A percentile compares a stretch with the other conserved stretches of the same genome.
phyloP scores from a whole-genome alignment of 1,140 invertebrate genomes.

The Coenobita brevimanus region DNA sequence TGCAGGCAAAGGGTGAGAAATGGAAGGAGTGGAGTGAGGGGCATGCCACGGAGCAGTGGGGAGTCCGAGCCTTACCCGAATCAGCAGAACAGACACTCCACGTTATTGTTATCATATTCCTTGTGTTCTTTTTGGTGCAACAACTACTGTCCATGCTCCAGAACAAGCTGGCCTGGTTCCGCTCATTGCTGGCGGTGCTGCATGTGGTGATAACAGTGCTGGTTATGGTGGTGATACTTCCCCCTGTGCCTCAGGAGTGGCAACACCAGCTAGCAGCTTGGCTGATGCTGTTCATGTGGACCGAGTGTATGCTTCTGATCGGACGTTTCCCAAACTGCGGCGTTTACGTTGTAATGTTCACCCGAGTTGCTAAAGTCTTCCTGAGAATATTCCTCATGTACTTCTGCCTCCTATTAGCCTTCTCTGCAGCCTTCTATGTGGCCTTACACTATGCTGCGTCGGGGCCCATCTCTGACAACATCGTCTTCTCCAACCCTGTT shows the following conservation, averaged over 20 bases:
- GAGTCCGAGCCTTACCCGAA: not conserved
- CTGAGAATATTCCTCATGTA: conserved; percentile 75
- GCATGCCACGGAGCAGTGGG: not conserved
- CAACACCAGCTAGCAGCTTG: conserved; percentile 75
- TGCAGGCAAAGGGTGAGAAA: not conserved
- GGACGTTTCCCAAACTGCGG: conserved; percentile 72
- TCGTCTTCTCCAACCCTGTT: conserved; percentile 74
- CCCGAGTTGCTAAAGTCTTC: conserved; percentile 68
- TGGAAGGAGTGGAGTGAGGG: not conserved
- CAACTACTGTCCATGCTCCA: conserved; percentile 54
- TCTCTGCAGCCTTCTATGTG: conserved; percentile 77
- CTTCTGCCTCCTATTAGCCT: conserved; percentile 77
- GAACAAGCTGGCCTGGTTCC: conserved; percentile 57
- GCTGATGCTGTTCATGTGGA: conserved; percentile 76
- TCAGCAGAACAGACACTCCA: conserved; percentile 5
- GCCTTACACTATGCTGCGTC: conserved; percentile 73
- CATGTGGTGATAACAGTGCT: conserved; percentile 66
- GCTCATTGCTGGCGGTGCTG: conserved; percentile 59
- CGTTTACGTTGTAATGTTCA: conserved; percentile 70
- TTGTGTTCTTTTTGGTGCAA: conserved; percentile 51
- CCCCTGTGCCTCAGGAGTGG: conserved; percentile 71
- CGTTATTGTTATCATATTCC: conserved; percentile 34
- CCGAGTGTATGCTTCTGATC: conserved; percentile 76
- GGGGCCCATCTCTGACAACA: conserved; percentile 72
- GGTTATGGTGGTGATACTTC: conserved; percentile 49